Base-by-base conservation (phyloP, 64 coral and sea anemone genomes). In the Pocillopora verrucosa region DNA sequence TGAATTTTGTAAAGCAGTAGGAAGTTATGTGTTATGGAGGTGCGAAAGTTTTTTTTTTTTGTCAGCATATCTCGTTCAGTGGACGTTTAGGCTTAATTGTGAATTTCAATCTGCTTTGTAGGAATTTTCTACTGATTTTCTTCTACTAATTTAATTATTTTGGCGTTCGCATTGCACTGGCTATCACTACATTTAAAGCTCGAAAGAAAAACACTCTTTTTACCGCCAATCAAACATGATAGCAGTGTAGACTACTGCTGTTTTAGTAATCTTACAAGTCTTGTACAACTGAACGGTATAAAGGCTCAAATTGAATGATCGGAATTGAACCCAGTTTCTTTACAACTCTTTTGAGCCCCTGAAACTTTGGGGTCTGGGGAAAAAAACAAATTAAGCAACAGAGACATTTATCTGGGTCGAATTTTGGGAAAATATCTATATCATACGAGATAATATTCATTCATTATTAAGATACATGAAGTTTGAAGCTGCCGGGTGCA, bases 391-490 rank as follows among this genome's bases (percentile, higher is more conserved):
- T n/a, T 70, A n/a, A 2, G 25, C 67, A 20, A 70, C 67, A 24
- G 22, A 70, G 67, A 70, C 20, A 70, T 11, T 0, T 1, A 24
- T 70, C n/a, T 70, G 4, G 9, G 22, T 24, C 22, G 67, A 24
- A 70, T n/a, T 70, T 70, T 70, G 3, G 41, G n/a, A 70, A 70
- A 70, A 70, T 30, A n/a, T 25, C 67, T 22, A 20, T 70, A 17
- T 67, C 22, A 67, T 58, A n/a, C 58, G 22, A 79, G 77, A 79
- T 11, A n/a, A 22, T 79, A 83, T 83, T 16, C 78, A 24, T 36
- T 34, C 26, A 25, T 83, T n/a, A 0, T 22, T 19, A 83, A 34
- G 80, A 19, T 67, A 35, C 41, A 7, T 85, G 82, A 57, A 24
- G 41, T 3, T 72, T 38, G 38, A 61, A 30, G 16, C 34, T 70